phyloP scores from a whole-genome alignment of 2,797 vertebrate species.

The Pangasius krempfi region DNA sequence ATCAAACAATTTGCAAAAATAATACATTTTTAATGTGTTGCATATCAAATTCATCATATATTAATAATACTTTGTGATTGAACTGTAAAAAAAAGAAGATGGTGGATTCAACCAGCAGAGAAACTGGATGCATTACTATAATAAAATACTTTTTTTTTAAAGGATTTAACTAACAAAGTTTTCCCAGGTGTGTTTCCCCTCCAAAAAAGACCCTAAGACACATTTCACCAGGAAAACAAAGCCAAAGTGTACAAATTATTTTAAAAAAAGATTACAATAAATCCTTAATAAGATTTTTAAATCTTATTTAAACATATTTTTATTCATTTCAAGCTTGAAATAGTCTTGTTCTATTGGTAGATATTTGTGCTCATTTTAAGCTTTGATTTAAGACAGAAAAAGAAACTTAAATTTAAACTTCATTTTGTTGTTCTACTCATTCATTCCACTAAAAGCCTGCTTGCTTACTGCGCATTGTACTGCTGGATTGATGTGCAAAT shows the following conservation, averaged over 20 bases:
- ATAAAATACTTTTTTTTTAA: not conserved
- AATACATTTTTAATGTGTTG: not conserved
- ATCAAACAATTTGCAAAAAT: not conserved
- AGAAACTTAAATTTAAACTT: not conserved
- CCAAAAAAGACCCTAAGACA: not conserved
- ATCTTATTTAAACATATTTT: not conserved
- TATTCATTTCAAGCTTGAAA: not conserved
- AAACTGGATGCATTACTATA: not conserved
- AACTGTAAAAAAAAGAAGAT: not conserved
- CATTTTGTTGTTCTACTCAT: not conserved
- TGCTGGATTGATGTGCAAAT: slow-evolving; percentile 36
- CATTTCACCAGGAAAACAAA: not conserved
- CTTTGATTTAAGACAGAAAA: not conserved
- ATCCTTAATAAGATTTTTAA: not conserved
- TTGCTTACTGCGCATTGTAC: slow-evolving; percentile 24
- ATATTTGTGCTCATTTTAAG: not conserved
- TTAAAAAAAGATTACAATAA: not conserved
- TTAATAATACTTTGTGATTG: not conserved
- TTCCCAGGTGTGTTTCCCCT: not conserved
- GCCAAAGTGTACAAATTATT: not conserved
- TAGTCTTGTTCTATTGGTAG: not conserved
- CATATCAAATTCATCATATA: not conserved
- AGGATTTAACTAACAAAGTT: not conserved
- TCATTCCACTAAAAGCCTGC: slow-evolving; percentile 9
- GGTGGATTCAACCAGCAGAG: not conserved